Evolutionary conservation across 2,797 vertebrate genomes (phyloP), one percentile per base, ranked within the genome.

Genomic region (Myripristis murdjan): DNA sequence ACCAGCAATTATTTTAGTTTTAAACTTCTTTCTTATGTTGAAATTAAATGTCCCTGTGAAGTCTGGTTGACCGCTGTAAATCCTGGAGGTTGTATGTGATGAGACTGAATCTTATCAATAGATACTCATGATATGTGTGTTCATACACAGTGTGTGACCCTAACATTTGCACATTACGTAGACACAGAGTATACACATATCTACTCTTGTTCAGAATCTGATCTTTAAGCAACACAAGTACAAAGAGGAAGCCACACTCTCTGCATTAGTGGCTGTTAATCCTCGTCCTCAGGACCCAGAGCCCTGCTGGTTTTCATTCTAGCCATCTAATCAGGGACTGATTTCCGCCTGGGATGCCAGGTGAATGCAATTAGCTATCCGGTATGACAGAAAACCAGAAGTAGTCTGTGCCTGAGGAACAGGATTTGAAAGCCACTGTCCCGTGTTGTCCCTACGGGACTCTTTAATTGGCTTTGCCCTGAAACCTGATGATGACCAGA

Each of bases 401-500:
- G 56, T 7, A 20, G 57, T 6, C 5, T 9, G n/a, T 8, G 26
- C 26, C 26, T 28, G 26, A 28, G 26, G 26, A 54, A 23, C 10
- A 11, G 3, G 23, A 28, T 28, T 28, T 14, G 33, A 35, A 33
- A 35, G 33, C 33, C 20, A 8, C 37, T 63, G 58, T 59, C 47
- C 33, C 1, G 33, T 57, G 20, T 51, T 55, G 67, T 37, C 61
- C 52, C 52, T 12, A 5, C 63, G 35, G 41, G 28, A 18, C 28
- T 53, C 70, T 69, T 66, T 70, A 86, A 78, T 81, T 67, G 81
- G 51, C 44, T 70, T 78, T 62, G 74, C 35, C 41, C 31, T 65
- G 55, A 87, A 85, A 84, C 65, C 59, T 71, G 85, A 88, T 72
- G 72, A 82, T 62, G 69, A 75, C 65, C 73, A 79, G 64, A 68